Evolutionary conservation across 2,888 invertebrate genomes (phyloP), one percentile per base, ranked within the genome.

Genomic region (Chrysomela aeneicollis): DNA sequence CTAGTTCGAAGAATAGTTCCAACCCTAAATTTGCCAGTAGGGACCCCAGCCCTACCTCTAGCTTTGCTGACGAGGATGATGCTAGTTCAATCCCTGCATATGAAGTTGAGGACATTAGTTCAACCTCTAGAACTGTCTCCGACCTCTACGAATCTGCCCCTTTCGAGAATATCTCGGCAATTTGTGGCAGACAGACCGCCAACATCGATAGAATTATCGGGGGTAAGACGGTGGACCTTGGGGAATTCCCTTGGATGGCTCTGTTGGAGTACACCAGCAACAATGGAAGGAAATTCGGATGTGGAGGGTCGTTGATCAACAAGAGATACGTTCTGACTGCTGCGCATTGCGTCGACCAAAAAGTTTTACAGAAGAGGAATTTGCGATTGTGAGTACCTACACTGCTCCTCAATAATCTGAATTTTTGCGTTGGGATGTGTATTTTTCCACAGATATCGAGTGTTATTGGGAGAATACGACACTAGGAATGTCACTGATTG

Each of bases 381-480:
- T 57, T 78, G n/a, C 68, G 67, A 59, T 54, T 77, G 77, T 78
- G 69, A 73, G 77, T 35, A 26, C 26, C 26, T 26, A 3, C 26
- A 26, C 8, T 26, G 3, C 4, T 26, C 26, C 8, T 12, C 12
- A 9, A 32, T 19, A 47, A 22, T 19, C n/a, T 54, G 19, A 19
- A 6, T 26, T 66, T 64, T 64, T 70, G 64, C 1, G n/a, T 9
- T 46, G 10, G 3, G 26, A 6, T 26, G 2, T 12, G 6, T 15
- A 51, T 9, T 21, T 47, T 15, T 42, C 77, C 79, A n/a, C 73
- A 88, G 87, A 63, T 81, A 83, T 67, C 82, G 84, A 46, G 85
- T 87, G 1, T 85, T 90, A 10, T 80, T 91, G 42, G 91, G 91
- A 0, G 91, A 91, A 80, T 89, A 89, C 73, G 87, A 91, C 74